Conservation (phyloP, 2,797 vertebrate species). For the Poeciliopsis gracilis region DNA sequence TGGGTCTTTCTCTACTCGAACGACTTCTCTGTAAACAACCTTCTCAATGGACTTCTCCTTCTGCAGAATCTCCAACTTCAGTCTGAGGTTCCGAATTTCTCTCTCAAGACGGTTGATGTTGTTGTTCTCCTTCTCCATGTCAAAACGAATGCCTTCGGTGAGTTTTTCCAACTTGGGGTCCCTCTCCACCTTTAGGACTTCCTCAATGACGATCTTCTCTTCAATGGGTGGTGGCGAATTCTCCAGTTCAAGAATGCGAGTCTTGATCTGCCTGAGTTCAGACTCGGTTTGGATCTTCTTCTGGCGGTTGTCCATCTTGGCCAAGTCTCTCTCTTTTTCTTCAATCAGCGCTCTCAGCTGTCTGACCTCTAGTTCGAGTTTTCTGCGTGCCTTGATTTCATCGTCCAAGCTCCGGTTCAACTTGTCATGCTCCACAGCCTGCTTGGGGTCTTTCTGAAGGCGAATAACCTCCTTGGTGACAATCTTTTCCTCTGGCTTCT, state of each 20-base stretch:
- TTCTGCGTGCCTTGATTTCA: constrained; percentile 83
- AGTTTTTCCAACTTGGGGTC: constrained; percentile 88
- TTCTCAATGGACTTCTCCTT: constrained; percentile 91
- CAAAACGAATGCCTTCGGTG: constrained; percentile 73
- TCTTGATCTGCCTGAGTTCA: constrained; percentile 88
- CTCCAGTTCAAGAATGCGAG: constrained; percentile 89
- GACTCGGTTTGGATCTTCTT: constrained; percentile 88
- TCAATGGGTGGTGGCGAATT: constrained; percentile 79
- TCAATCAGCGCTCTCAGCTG: constrained; percentile 81
- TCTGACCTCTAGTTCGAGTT: constrained; percentile 88
- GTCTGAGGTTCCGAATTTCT: constrained; percentile 85
- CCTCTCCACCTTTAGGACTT: constrained; percentile 93
- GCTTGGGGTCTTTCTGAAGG: constrained; percentile 89
- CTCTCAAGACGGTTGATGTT: constrained; percentile 82
- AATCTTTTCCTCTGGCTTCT: constrained; percentile 91
- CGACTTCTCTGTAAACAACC: constrained; percentile 93
- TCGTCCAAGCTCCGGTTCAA: constrained; percentile 86
- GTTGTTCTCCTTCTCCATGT: constrained; percentile 83
- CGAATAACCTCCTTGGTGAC: constrained; percentile 86
- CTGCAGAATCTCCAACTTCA: constrained; percentile 85
- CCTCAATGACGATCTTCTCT: constrained; percentile 93
- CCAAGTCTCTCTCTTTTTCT: constrained; percentile 83
- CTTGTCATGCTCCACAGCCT: constrained; percentile 84
- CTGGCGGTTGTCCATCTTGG: constrained; percentile 85
- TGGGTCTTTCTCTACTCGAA: constrained; percentile 92